Conservation (phyloP, 1,140 invertebrate genomes). For the Periplaneta americana region DNA sequence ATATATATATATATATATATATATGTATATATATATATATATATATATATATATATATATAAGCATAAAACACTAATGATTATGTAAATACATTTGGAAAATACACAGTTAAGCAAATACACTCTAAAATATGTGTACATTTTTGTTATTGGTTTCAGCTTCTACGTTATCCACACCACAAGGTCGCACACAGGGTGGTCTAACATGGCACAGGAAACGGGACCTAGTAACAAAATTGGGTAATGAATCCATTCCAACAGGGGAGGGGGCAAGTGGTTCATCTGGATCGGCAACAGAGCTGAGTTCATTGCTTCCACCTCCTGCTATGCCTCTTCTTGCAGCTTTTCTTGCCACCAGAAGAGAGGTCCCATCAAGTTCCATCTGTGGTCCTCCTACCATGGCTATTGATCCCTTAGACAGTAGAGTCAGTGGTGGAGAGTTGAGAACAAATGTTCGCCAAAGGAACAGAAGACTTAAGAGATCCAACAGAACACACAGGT, state of each 20-base stretch:
- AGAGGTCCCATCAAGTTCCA: conserved; percentile 31
- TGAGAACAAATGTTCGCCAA: conserved; percentile 1
- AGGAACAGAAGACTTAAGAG: conserved; percentile 20
- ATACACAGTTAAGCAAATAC: too few relatives aligned
- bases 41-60: too few relatives aligned
- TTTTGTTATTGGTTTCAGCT: too few relatives aligned
- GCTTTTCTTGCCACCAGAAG: conserved; percentile 53
- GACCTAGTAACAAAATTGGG: neutral
- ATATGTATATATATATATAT: too few relatives aligned
- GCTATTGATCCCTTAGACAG: neutral
- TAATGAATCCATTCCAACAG: neutral
- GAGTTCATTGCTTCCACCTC: conserved; percentile 51
- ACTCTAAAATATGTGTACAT: neutral
- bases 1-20: too few relatives aligned
- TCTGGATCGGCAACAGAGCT: conserved; percentile 57
- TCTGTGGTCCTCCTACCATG: neutral
- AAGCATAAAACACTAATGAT: too few relatives aligned
- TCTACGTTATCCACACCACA: neutral
- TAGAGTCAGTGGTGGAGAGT: neutral
- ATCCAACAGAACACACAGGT: conserved; percentile 20
- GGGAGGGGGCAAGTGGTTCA: conserved; percentile 25
- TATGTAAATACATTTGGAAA: too few relatives aligned
- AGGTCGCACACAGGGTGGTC: too few relatives aligned
- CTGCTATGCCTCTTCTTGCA: conserved; percentile 51
- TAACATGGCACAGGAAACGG: neutral